Evolutionary conservation across 1,140 invertebrate species (phyloP).

Genomic region (Sinella curviseta): DNA sequence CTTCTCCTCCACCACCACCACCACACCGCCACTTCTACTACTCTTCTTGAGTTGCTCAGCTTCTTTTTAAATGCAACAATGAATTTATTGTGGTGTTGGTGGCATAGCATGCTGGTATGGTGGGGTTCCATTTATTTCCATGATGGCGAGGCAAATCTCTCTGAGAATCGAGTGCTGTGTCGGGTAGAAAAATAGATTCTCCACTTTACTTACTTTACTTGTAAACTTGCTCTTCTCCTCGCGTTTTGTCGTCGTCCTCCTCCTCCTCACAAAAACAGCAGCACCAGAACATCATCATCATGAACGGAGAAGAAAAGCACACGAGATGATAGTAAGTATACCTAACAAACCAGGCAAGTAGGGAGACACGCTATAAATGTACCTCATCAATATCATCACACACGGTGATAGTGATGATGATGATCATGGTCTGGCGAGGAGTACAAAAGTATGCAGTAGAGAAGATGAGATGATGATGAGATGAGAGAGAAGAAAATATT

Average conservation of each 20-base stretch:
- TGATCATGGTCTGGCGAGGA: not conserved
- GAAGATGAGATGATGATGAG: no score
- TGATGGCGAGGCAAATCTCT: not conserved
- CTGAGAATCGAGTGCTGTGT: not conserved
- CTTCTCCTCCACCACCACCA: not conserved
- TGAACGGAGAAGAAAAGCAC: no score
- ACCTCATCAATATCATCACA: not conserved
- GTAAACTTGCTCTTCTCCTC: not conserved
- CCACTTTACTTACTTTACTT: not conserved
- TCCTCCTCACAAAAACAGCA: not conserved
- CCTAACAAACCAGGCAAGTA: no score
- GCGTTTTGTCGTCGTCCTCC: not conserved
- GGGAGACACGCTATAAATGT: no score
- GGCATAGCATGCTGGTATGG: no score
- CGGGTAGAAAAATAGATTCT: not conserved
- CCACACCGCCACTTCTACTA: not conserved
- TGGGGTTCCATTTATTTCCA: not conserved
- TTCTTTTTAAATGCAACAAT: constrained; percentile 33
- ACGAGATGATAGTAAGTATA: no score
- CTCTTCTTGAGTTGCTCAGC: not conserved
- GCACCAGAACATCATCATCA: no score
- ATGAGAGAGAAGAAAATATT: no score
- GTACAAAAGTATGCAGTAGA: no score
- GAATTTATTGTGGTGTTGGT: constrained; percentile 41
- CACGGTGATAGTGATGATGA: not conserved